Evolutionary conservation across 2,797 vertebrate species (phyloP).

Genomic region (Euthynnus affinis): DNA sequence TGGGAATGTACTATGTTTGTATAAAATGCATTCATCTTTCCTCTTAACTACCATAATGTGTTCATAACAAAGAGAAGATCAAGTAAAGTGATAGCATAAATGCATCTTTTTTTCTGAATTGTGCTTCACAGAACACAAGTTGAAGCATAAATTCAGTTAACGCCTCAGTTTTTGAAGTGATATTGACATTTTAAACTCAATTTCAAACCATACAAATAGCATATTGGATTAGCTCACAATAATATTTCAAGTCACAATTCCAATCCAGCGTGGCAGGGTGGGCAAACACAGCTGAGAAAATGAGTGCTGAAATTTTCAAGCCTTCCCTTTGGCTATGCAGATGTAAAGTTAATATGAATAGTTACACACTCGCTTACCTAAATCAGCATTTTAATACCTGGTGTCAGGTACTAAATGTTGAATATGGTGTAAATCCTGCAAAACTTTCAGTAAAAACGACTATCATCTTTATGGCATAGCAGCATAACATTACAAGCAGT

Average conservation of each 20-base stretch:
- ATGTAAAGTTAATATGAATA: slow-evolving; percentile 62
- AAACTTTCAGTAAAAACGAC: slow-evolving; percentile 42
- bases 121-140: slow-evolving; percentile 52
- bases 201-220: slow-evolving; percentile 77
- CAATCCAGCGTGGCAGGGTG: slow-evolving; percentile 50
- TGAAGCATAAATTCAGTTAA: slow-evolving; percentile 62
- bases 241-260: slow-evolving; percentile 79
- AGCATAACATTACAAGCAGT: slow-evolving; percentile 39
- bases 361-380: slow-evolving; percentile 52
- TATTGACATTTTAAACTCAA: slow-evolving; percentile 84
- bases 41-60: slow-evolving; percentile 19
- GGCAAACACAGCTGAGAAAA: slow-evolving; percentile 72
- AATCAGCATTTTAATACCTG: slow-evolving; percentile 63
- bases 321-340: slow-evolving; percentile 59
- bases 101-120: slow-evolving; percentile 40
- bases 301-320: slow-evolving; percentile 52
- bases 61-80: slow-evolving; percentile 43
- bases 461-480: slow-evolving; percentile 51
- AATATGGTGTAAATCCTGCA: slow-evolving; percentile 60
- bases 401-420: slow-evolving; percentile 52
- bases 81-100: slow-evolving; percentile 41
- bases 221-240: slow-evolving; percentile 80
- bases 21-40: slow-evolving; percentile 54
- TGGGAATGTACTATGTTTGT: slow-evolving; percentile 40
- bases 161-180: slow-evolving; percentile 72